Percentiles rank a stretch among this genome's conserved stretches.
These are phyloP conservation scores for Sminthurides aquaticus DNA, from an alignment of 2,888 invertebrate species.

Conservation along the genomic window DNA sequence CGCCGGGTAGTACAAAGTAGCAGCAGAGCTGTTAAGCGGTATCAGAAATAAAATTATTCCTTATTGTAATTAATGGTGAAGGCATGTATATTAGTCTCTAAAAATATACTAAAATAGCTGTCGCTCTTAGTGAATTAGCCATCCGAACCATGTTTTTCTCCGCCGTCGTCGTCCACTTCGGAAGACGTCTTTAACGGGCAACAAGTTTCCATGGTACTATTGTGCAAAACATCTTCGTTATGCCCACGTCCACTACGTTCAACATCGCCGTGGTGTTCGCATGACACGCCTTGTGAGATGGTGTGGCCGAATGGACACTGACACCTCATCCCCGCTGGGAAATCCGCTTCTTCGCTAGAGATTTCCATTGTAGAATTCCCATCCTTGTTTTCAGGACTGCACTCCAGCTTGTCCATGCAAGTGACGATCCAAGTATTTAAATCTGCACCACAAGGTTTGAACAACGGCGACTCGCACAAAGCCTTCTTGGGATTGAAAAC, in stretches of 20 bases:
- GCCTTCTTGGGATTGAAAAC: background rate
- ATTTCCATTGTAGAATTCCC: background rate
- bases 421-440: slow-evolving; percentile 6
- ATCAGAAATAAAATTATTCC: too few species aligned
- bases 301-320: background rate
- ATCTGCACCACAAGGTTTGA: slow-evolving; percentile 7
- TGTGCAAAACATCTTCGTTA: background rate
- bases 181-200: background rate
- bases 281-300: background rate
- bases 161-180: background rate
- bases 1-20: too few species aligned
- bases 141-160: background rate
- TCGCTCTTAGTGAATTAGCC: background rate
- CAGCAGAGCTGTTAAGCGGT: too few species aligned
- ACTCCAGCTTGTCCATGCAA: slow-evolving; percentile 1
- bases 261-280: too few species aligned
- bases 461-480: slow-evolving; percentile 5
- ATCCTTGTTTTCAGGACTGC: background rate
- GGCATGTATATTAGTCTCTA: too few species aligned
- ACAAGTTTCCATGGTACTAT: background rate
- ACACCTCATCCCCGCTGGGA: background rate
- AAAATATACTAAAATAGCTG: too few species aligned
- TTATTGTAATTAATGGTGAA: too few species aligned
- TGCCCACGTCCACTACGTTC: too few species aligned
- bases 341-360: background rate